Conservation (phyloP, 1,140 invertebrate genomes). For the Calliphora vicina region DNA sequence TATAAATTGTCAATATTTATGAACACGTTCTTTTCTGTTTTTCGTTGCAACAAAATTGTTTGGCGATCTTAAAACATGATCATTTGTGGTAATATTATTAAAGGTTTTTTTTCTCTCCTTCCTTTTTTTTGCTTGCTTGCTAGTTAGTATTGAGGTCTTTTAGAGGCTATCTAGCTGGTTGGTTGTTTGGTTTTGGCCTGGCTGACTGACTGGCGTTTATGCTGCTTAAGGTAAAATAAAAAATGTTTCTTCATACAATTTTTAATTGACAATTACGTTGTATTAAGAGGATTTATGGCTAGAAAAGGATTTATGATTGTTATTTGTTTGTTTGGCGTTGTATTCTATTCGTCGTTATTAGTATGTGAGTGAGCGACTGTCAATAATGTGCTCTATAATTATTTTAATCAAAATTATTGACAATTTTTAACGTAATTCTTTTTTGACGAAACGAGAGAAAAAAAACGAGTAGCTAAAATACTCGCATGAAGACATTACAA, state of each 20-base stretch:
- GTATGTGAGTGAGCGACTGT: not conserved
- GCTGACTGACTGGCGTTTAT: not conserved
- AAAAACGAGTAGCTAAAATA: not conserved
- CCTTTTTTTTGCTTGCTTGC: not conserved
- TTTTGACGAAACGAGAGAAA: not conserved
- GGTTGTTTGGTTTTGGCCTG: too few species aligned
- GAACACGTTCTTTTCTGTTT: constrained; percentile 22
- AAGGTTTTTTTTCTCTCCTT: not conserved
- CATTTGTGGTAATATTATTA: not conserved
- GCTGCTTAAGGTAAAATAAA: not conserved
- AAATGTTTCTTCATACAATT: constrained; percentile 18
- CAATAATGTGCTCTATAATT: constrained; percentile 18
- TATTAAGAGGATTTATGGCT: constrained; percentile 33
- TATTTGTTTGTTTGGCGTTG: not conserved
- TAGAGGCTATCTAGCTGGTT: too few species aligned
- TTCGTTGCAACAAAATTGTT: not conserved
- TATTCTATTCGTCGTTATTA: not conserved
- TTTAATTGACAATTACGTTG: constrained; percentile 34
- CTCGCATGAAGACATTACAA: not conserved
- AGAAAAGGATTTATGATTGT: constrained; percentile 32
- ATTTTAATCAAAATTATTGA: constrained; percentile 34
- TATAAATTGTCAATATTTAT: constrained; percentile 34
- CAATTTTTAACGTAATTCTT: constrained; percentile 24
- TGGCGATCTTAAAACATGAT: constrained; percentile 24
- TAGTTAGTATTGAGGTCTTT: too few species aligned